Evolutionary conservation across 2,113 vertebrate genomes (phyloP).

Genomic region (Scopus umbretta): DNA sequence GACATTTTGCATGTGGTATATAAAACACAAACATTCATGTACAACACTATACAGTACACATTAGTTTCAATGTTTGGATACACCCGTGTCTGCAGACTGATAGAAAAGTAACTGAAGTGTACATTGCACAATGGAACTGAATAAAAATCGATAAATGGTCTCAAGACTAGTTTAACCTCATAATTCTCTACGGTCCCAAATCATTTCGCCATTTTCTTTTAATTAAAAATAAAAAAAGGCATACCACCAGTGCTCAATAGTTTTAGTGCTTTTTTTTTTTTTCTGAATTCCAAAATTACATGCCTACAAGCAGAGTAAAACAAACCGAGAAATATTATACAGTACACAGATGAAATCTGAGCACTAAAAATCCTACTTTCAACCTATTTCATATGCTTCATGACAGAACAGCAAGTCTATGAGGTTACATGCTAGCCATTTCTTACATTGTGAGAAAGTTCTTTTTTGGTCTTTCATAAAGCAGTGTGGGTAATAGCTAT

Average conservation of each 20-base stretch:
- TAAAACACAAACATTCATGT: conserved; percentile 82
- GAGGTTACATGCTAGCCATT: conserved; percentile 65
- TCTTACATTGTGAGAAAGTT: conserved; percentile 51
- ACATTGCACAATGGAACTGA: conserved; percentile 73
- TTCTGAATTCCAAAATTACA: conserved; percentile 56
- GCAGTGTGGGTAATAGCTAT: conserved; percentile 35
- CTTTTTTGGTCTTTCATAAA: conserved; percentile 66
- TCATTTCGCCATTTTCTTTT: conserved; percentile 40
- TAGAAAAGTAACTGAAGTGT: conserved; percentile 69
- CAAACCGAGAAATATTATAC: conserved; percentile 41
- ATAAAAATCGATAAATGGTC: conserved; percentile 59
- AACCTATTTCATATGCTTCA: conserved; percentile 58
- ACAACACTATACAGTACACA: conserved; percentile 82
- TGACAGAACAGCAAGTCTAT: conserved; percentile 60
- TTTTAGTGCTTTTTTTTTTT: conserved; percentile 72
- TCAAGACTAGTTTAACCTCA: conserved; percentile 68
- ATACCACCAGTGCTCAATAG: conserved; percentile 67
- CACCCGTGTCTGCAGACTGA: conserved; percentile 68
- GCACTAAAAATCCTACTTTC: conserved; percentile 58
- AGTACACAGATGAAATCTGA: conserved; percentile 66
- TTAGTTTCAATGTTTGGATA: conserved; percentile 74
- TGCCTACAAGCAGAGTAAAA: conserved; percentile 57
- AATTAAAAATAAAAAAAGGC: not conserved
- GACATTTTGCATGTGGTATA: conserved; percentile 82
- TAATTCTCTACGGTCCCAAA: conserved; percentile 61